phyloP scores from a whole-genome alignment of 2,113 vertebrate genomes.

The Oreotragus oreotragus region DNA sequence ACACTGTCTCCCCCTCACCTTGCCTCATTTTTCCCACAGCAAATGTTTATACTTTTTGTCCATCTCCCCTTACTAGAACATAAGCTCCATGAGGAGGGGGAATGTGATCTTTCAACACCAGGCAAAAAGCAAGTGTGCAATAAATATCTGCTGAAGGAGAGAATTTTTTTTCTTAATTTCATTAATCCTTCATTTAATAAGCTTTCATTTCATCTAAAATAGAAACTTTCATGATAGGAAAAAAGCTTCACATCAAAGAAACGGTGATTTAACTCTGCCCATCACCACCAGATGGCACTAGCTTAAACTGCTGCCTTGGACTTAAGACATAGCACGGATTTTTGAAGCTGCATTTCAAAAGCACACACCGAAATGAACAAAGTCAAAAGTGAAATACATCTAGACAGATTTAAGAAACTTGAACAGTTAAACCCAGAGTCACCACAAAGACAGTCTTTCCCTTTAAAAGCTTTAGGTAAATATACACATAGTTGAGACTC shows the following conservation, averaged over 20 bases:
- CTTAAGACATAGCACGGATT: neutral
- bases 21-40: neutral
- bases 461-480: neutral
- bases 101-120: neutral
- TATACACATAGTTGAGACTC: neutral
- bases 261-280: neutral
- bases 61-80: neutral
- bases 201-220: neutral
- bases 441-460: neutral
- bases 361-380: neutral
- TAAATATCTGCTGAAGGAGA: neutral
- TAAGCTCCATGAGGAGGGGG: neutral
- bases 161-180: neutral
- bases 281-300: neutral
- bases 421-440: neutral
- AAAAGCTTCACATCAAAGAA: neutral
- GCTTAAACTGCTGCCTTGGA: neutral
- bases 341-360: neutral
- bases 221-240: neutral
- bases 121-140: neutral
- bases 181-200: constrained; percentile 6
- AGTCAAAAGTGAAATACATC: neutral
- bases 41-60: neutral
- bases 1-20: neutral
- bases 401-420: neutral